phyloP scores from a whole-genome alignment of 2,113 vertebrate genomes.

The Macrotis lagotis region DNA sequence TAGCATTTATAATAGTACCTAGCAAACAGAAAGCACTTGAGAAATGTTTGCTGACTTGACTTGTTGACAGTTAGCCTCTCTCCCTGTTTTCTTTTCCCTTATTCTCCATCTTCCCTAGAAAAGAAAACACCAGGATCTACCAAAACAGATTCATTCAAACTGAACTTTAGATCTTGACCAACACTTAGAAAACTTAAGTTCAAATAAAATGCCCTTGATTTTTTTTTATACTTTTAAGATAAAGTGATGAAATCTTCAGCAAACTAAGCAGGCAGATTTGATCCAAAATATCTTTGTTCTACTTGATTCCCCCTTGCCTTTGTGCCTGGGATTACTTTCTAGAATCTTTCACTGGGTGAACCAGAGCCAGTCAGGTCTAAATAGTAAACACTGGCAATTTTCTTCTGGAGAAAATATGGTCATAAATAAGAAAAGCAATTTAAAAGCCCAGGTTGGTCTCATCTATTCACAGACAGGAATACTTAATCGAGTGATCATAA shows the following conservation, averaged over 20 bases:
- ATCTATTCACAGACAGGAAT: constrained; percentile 55
- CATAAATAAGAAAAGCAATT: constrained; percentile 73
- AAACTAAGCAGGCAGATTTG: background rate
- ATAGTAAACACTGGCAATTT: constrained; percentile 54
- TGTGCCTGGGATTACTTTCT: background rate
- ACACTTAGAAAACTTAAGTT: constrained; percentile 29
- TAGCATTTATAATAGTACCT: background rate
- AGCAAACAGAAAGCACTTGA: background rate
- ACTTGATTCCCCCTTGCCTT: background rate
- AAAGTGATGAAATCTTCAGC: background rate
- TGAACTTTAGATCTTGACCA: background rate
- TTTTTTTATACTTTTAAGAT: background rate
- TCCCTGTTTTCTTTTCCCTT: background rate
- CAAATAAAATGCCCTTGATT: background rate
- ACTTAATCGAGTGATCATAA: constrained; percentile 1
- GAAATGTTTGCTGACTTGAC: background rate
- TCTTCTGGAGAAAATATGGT: constrained; percentile 55
- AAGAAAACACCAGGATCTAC: background rate
- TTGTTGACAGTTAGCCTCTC: background rate
- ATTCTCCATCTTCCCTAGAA: background rate
- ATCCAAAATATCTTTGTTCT: background rate
- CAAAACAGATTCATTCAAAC: background rate
- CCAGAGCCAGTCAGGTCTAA: constrained; percentile 19
- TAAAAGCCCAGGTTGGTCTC: constrained; percentile 19
- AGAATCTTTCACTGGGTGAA: constrained; percentile 39